Evolutionary conservation across 2,888 invertebrate species (phyloP), one percentile per base, ranked within the genome.

Genomic region (Unio pictorum): DNA sequence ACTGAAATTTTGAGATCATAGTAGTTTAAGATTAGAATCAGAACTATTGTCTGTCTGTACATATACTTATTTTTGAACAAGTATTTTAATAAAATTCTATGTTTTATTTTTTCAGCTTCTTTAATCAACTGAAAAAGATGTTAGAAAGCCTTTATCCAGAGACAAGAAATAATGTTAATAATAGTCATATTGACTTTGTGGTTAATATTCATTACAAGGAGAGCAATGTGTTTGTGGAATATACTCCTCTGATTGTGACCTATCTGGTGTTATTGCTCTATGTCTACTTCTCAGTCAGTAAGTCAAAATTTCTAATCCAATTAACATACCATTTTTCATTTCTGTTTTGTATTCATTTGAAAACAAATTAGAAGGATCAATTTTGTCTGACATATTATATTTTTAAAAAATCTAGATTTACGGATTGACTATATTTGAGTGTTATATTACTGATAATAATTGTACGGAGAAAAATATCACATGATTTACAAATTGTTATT

Each of bases 231-330:
- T 81, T 90, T 69, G 85, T 87, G 55, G 90, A 90, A 73, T 90
- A 91, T 81, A 86, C 97, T 54, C 97, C 97, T 0, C 91, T 98
- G 15, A 92, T 94, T 30, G 93, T 95, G 73, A 94, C 96, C 2
- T 97, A 97, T 86, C 91, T 95, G 4, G 92, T 96, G 23, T 91
- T 98, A 55, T 97, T 98, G 88, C 91, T 96, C 34, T 99, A 98
- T 87, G 94, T 98, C 55, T 98, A 98, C 88, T 98, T 97, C 90
- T 97, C 97, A 34, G 95, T 98, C 56, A 93, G 97, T 80, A 86
- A 90, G 91, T 89, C 34, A 54, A 26, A 34, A 8, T 34, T 61
- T 28, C 18, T 5, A 17, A 17, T 17, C 23, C 0, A 2, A 60
- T 28, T 64, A 64, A 17, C n/a, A 4, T 20, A n/a, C 23, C 3